A percentile compares a stretch with the other conserved stretches of the same genome.
These are phyloP conservation scores for Drosophila siamana DNA, from an alignment of 2,888 invertebrate species.

Conservation along the genomic window DNA sequence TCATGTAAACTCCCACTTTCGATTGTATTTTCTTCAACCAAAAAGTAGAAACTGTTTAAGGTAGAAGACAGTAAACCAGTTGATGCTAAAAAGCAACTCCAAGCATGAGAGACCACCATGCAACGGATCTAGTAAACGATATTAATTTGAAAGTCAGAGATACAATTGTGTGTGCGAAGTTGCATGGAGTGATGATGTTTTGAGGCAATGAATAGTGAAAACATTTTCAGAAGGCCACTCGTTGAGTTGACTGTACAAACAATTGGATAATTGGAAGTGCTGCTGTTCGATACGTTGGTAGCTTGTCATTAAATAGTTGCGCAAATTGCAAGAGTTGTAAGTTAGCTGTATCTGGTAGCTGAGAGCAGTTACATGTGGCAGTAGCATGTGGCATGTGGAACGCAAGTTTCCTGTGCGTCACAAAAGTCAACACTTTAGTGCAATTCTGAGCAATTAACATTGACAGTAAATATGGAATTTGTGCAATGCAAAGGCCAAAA, in stretches of 20 bases:
- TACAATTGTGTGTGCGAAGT: constrained; percentile 4
- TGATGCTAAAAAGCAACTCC: neutral
- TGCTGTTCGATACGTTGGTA: constrained; percentile 47
- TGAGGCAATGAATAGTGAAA: constrained; percentile 22
- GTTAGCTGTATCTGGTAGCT: constrained; percentile 19
- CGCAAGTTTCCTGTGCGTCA: constrained; percentile 66
- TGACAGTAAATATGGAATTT: constrained; percentile 81
- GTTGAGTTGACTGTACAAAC: constrained; percentile 32
- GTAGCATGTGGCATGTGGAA: constrained; percentile 56
- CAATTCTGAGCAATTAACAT: constrained; percentile 78
- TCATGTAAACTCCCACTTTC: too few species aligned
- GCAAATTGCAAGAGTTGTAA: constrained; percentile 61
- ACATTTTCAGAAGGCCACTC: constrained; percentile 31
- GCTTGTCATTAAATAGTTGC: constrained; percentile 58
- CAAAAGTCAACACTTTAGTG: constrained; percentile 79
- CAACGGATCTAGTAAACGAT: constrained; percentile 6
- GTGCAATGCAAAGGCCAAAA: constrained; percentile 61
- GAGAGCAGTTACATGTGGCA: neutral
- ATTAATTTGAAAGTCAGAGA: constrained; percentile 13
- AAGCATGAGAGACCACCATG: neutral
- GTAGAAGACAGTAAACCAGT: neutral
- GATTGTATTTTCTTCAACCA: too few species aligned
- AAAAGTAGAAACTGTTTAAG: neutral
- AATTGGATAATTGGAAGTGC: constrained; percentile 61
- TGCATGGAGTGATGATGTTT: constrained; percentile 11